These are phyloP conservation scores for Acromyrmex echinatior DNA, from an alignment of 1,140 invertebrate species.

Conservation along the genomic window DNA sequence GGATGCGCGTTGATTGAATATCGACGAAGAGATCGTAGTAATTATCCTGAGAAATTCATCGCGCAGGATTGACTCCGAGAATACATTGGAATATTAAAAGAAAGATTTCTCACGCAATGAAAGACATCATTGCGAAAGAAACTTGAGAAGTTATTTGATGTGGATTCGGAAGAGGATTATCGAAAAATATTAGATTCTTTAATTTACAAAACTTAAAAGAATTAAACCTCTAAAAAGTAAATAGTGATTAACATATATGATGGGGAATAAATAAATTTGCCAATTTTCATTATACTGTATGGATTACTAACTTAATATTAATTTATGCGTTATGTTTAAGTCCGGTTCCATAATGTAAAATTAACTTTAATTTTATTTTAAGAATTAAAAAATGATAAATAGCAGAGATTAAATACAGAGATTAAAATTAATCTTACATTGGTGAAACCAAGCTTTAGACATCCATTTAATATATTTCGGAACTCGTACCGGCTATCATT, in stretches of 20 bases:
- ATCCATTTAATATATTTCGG: no score
- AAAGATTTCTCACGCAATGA: neutral
- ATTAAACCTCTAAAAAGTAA: neutral
- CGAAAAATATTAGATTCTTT: neutral
- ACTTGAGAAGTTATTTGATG: neutral
- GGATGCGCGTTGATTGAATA: conserved; percentile 56
- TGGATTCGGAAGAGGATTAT: neutral
- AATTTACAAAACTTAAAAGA: neutral
- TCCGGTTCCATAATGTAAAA: no score
- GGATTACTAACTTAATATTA: neutral
- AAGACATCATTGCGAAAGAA: neutral
- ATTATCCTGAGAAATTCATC: conserved; percentile 55
- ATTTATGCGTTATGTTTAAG: neutral
- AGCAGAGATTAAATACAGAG: no score
- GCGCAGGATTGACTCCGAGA: neutral
- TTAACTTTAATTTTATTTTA: no score
- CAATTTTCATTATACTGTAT: no score
- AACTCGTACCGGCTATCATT: neutral
- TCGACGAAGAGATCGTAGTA: conserved; percentile 38
- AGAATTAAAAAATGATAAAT: no score
- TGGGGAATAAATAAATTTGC: neutral
- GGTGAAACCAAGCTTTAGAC: no score
- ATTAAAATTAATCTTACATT: no score
- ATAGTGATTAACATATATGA: neutral
- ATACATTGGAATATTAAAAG: neutral